Conservation (phyloP, 2,797 vertebrate species). For the Peromyscus nudipes region DNA sequence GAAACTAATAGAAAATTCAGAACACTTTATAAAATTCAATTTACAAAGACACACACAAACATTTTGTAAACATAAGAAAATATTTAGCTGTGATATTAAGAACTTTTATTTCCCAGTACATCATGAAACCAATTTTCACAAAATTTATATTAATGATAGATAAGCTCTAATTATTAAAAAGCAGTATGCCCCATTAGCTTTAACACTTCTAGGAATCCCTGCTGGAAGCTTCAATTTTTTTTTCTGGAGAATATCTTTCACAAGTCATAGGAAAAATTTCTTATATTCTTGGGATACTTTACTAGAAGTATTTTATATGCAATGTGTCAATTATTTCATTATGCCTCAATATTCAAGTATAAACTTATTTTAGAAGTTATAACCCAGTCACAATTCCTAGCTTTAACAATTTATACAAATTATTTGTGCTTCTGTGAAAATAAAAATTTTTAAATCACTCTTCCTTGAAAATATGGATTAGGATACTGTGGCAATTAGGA, state of each 20-base stretch:
- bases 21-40: background rate
- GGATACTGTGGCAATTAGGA: background rate
- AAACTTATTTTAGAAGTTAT: background rate
- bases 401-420: background rate
- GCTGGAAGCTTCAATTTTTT: background rate
- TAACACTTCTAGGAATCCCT: background rate
- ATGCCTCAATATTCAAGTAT: background rate
- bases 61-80: constrained; percentile 27
- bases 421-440: background rate
- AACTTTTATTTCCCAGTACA: constrained; percentile 4
- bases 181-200: background rate
- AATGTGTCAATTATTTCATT: background rate
- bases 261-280: background rate
- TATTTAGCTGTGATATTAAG: background rate
- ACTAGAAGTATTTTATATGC: background rate
- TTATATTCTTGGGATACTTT: background rate
- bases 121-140: background rate
- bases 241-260: background rate
- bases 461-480: background rate
- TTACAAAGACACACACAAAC: background rate
- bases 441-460: background rate
- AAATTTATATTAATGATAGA: background rate
- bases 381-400: background rate
- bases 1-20: constrained; percentile 24
- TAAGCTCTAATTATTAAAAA: background rate